These are phyloP conservation scores for Semicossyphus pulcher DNA, from an alignment of 2,113 vertebrate species.

Conservation along the genomic window DNA sequence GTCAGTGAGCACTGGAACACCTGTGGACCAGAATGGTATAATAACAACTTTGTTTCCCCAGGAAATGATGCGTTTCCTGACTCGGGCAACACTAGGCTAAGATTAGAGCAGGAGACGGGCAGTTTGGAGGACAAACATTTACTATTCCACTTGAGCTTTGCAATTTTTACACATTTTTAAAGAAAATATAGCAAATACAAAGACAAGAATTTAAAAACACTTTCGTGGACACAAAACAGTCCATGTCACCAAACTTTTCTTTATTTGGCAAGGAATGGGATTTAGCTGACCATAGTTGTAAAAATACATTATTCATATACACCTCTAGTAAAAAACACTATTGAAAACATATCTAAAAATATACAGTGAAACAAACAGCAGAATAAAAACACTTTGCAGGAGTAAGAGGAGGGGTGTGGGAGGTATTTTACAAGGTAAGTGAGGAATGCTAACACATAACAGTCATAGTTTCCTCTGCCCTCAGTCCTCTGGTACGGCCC, in stretches of 20 bases:
- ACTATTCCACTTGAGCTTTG: slow-evolving; percentile 6
- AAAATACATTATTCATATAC: slow-evolving; percentile 83
- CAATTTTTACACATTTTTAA: slow-evolving; percentile 3
- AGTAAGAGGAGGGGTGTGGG: slow-evolving; percentile 7
- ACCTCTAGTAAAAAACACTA: slow-evolving; percentile 77
- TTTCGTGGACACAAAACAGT: slow-evolving; percentile 11
- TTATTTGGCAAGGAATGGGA: slow-evolving; percentile 74
- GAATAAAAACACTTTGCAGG: slow-evolving; percentile 75
- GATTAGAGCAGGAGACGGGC: slow-evolving; percentile 57
- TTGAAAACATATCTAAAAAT: slow-evolving; percentile 79
- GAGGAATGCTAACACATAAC: slow-evolving; percentile 69
- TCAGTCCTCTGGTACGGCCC: slow-evolving; percentile 65
- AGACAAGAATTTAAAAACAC: neutral
- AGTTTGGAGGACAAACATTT: slow-evolving; percentile 32
- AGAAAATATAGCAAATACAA: neutral
- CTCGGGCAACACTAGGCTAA: slow-evolving; percentile 51
- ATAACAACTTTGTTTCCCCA: slow-evolving; percentile 75
- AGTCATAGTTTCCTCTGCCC: slow-evolving; percentile 64
- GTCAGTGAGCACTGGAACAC: slow-evolving; percentile 72
- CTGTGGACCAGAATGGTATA: slow-evolving; percentile 74
- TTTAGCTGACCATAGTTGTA: slow-evolving; percentile 70
- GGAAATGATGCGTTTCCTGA: slow-evolving; percentile 78
- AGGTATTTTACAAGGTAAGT: slow-evolving; percentile 76
- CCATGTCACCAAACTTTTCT: slow-evolving; percentile 72
- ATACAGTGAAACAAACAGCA: slow-evolving; percentile 80